These are phyloP conservation scores for Lethrus apterus DNA, from an alignment of 1,140 invertebrate genomes.

Conservation along the genomic window DNA sequence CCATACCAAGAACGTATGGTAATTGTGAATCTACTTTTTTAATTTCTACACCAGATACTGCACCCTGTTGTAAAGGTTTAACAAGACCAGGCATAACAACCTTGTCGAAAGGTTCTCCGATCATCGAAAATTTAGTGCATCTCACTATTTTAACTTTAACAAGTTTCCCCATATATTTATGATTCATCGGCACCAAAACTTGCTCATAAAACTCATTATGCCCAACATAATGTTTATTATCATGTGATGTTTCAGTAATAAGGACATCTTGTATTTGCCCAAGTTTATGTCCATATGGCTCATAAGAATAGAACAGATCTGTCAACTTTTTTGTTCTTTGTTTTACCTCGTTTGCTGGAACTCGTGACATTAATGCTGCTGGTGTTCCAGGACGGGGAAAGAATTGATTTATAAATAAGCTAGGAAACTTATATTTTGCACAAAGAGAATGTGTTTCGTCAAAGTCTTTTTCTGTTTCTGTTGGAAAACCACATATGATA, in stretches of 20 bases:
- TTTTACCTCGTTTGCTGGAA: slow-evolving; percentile 82
- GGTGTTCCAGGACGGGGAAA: slow-evolving; percentile 93
- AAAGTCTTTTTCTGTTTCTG: slow-evolving; percentile 89
- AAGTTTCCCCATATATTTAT: slow-evolving; percentile 74
- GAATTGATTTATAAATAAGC: slow-evolving; percentile 97
- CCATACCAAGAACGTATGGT: slow-evolving; percentile 15
- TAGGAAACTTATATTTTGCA: slow-evolving; percentile 83
- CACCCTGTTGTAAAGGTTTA: slow-evolving; percentile 44
- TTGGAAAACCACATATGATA: slow-evolving; percentile 98
- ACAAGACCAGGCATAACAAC: slow-evolving; percentile 44
- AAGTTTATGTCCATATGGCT: slow-evolving; percentile 71
- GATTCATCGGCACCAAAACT: slow-evolving; percentile 72
- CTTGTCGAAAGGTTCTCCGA: slow-evolving; percentile 55
- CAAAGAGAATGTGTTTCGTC: slow-evolving; percentile 81
- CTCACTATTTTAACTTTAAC: slow-evolving; percentile 69
- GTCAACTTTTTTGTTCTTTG: slow-evolving; percentile 80
- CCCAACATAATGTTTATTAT: slow-evolving; percentile 83
- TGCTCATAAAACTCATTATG: slow-evolving; percentile 98
- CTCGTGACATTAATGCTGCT: slow-evolving; percentile 78
- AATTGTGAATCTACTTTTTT: slow-evolving; percentile 17
- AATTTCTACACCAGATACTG: slow-evolving; percentile 43
- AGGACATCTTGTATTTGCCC: slow-evolving; percentile 74
- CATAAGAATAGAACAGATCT: slow-evolving; percentile 87
- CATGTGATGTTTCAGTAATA: slow-evolving; percentile 90
- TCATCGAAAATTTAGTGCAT: slow-evolving; percentile 82